Evolutionary conservation across 2,113 vertebrate species (phyloP), one percentile per base, ranked within the genome.

Genomic region (Bothrops jararaca): DNA sequence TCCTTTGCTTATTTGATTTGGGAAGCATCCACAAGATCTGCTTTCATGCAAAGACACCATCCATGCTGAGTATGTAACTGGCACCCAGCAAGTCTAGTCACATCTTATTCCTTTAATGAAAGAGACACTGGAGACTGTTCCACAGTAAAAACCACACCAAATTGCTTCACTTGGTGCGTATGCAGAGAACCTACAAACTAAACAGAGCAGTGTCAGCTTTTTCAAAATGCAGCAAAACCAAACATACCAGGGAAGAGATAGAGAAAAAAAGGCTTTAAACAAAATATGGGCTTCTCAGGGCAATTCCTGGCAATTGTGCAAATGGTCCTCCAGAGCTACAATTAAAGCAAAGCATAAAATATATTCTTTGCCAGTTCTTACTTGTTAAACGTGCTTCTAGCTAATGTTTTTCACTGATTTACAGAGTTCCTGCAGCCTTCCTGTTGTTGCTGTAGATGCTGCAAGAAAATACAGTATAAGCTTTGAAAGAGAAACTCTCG

Each of bases 1-100:
- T 93, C 93, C 93, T 93, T 92, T 93, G 94, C 96, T 96, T 97
- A 94, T 97, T 97, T 97, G 95, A 94, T 94, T 96, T 96, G 95
- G 95, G 93, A 93, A 91, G 94, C 94, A 95, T 97, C 96, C 96
- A 96, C 64, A 91, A 95, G 95, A 97, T 97, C 96, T 97, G 97
- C 95, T 97, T 95, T 93, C 1, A 87, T 90, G 96, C 95, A 95
- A 91, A 93, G 96, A 93, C 92, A 22, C 95, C 20, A 88, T 39
- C 94, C 15, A n/a, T 95, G 92, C 0, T 54, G n/a, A 69, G 95
- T 93, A 94, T 95, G 92, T 93, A 93, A 94, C 95, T 94, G 94
- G 96, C 80, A n/a, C 95, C 94, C 0, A 91, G 52, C 94, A 95
- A 90, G 96, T 96, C 96, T 96, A 92, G 95, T 97, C 96, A 92